A percentile compares a stretch with the other conserved stretches of the same genome.
phyloP scores from a whole-genome alignment of 2,113 vertebrate species.

The Chiloscyllium plagiosum region DNA sequence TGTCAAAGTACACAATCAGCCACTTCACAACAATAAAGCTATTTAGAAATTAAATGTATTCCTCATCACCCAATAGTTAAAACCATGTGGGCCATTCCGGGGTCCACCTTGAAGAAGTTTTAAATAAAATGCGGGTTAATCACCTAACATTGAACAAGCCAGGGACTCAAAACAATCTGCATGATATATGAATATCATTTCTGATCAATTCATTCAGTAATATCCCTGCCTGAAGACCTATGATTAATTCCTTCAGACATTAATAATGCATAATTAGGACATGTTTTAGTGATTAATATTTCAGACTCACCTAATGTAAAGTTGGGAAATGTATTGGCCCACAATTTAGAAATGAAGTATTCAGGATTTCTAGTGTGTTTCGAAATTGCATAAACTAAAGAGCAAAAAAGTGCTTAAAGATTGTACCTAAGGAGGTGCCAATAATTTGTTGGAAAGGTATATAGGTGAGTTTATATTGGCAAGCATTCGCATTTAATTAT shows the following conservation, averaged over 20 bases:
- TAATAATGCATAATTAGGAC: not conserved
- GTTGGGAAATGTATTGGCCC: not conserved
- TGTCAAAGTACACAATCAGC: not conserved
- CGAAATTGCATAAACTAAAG: not conserved
- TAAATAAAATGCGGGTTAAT: not conserved
- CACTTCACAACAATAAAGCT: not conserved
- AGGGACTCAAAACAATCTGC: not conserved
- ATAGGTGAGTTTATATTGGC: not conserved
- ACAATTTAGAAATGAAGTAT: not conserved
- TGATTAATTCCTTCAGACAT: not conserved
- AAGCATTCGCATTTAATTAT: not conserved
- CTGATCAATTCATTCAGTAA: not conserved
- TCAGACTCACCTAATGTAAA: not conserved
- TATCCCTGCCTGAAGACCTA: not conserved
- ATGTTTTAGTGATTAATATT: not conserved
- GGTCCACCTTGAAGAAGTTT: not conserved
- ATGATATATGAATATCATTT: not conserved
- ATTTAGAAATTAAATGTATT: not conserved
- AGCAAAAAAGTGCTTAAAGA: not conserved
- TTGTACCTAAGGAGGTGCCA: not conserved
- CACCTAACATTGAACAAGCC: not conserved
- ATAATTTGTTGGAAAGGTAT: not conserved
- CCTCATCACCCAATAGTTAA: not conserved
- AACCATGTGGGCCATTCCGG: not conserved
- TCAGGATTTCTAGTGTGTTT: not conserved